Base-by-base conservation (phyloP, 2,888 invertebrate species). In the Reticulitermes lucifugus region DNA sequence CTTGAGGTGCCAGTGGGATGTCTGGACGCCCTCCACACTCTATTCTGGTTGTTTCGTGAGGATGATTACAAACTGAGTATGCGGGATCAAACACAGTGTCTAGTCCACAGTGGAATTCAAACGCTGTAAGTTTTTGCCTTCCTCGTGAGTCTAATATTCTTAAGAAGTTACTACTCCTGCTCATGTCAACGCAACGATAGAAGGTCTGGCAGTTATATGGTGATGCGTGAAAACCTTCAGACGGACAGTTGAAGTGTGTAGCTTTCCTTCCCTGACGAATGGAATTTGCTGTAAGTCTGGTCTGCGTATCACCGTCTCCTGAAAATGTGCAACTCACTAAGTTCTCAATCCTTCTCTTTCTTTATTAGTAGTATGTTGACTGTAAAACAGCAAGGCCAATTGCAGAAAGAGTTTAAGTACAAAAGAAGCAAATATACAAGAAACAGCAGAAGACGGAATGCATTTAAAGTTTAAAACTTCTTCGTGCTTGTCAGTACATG, bases 31-130 rank as follows among this genome's bases (percentile, higher is more conserved):
- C 84, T 12, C 92, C 92, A 90, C 96, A 96, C 90, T 95, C 95
- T 65, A 92, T 90, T 87, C 96, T 93, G 85, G 93, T 94, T 79
- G 95, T 95, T 87, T 93, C 93, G 88, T 92, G 91, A 2, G 96
- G 94, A 89, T 95, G 94, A 88, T 95, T 95, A 89, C 96, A 97
- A 85, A 94, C 92, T 89, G 93, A 93, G 60, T 92, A 92, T 46
- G 93, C 92, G 70, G 94, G 93, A 89, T 96, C 95, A 89, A 95
- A 97, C 46, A 96, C 94, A 1, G 96, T 96, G 22, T 95, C 96
- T 65, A 94, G 93, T 29, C 94, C 95, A 89, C 97, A 97, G 90
- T 94, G 93, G 90, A 96, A 84, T 51, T 84, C 71, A 73, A 70
- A 81, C 2, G 84, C 84, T 7, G 80, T 59, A 7, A 84, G 70